Evolutionary conservation across 2,113 vertebrate genomes (phyloP).

Genomic region (Furnarius figulus): DNA sequence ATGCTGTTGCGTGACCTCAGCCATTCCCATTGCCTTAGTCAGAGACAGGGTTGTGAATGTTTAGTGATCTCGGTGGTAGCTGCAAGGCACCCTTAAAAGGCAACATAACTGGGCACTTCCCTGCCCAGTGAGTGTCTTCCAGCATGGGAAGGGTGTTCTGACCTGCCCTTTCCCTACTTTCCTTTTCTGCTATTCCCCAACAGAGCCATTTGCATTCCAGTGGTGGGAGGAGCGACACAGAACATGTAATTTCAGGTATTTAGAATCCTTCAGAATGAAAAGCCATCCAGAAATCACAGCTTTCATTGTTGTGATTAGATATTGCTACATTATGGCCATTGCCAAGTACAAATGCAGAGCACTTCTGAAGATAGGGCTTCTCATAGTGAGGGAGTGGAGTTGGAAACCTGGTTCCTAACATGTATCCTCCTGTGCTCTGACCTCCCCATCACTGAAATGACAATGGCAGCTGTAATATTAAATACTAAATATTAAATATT

Average conservation of each 20-base stretch:
- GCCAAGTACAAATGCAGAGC: neutral
- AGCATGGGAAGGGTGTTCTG: accelerated
- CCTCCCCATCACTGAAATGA: neutral
- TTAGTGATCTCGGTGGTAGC: neutral
- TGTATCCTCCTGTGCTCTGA: neutral
- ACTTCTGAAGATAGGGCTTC: neutral
- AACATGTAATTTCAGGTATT: neutral
- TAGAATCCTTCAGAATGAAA: neutral
- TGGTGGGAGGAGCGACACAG: neutral
- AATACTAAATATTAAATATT: neutral
- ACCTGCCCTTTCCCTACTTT: neutral
- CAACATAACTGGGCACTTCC: neutral
- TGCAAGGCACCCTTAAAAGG: neutral
- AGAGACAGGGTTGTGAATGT: neutral
- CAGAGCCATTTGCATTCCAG: neutral
- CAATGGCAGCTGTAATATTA: neutral
- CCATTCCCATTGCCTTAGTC: neutral
- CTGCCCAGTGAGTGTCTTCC: neutral
- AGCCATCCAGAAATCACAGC: neutral
- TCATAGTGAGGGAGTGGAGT: accelerated
- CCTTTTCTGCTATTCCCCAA: neutral
- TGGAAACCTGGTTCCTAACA: neutral
- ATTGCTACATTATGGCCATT: neutral
- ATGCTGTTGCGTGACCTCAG: neutral
- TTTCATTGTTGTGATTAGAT: neutral